phyloP scores from a whole-genome alignment of 2,888 invertebrate genomes.

The Epinotia nisella region DNA sequence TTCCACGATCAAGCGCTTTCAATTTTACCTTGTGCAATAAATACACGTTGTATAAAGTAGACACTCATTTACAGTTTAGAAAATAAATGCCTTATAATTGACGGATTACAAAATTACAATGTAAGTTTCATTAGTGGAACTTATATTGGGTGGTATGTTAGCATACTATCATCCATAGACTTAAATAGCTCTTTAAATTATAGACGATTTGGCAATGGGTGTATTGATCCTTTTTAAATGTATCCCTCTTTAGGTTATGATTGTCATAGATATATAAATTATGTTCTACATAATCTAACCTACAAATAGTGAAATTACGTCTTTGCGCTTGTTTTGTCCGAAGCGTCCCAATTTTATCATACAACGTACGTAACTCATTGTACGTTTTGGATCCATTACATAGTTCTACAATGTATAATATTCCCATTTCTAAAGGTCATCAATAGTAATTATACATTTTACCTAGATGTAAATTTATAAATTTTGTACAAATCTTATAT shows the following conservation, averaged over 20 bases:
- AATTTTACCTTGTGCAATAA: neutral
- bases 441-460: conserved; percentile 2
- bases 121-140: too few species aligned
- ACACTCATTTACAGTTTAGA: neutral
- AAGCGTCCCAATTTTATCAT: neutral
- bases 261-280: neutral
- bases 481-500: neutral
- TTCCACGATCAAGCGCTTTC: neutral
- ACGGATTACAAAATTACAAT: neutral
- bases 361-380: too few species aligned
- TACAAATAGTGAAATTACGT: neutral
- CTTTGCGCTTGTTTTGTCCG: neutral
- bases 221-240: neutral
- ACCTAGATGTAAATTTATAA: conserved; percentile 4
- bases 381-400: neutral
- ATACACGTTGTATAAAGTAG: neutral
- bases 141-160: too few species aligned
- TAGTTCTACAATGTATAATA: neutral
- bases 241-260: neutral
- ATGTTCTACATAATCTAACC: neutral
- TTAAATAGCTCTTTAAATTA: neutral
- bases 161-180: neutral
- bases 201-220: neutral
- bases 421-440: neutral
- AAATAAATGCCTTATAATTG: neutral